Percentiles rank a stretch among this genome's conserved stretches.
These are phyloP conservation scores for Eulimnadia texana DNA, from an alignment of 1,140 invertebrate genomes.

Conservation along the genomic window DNA sequence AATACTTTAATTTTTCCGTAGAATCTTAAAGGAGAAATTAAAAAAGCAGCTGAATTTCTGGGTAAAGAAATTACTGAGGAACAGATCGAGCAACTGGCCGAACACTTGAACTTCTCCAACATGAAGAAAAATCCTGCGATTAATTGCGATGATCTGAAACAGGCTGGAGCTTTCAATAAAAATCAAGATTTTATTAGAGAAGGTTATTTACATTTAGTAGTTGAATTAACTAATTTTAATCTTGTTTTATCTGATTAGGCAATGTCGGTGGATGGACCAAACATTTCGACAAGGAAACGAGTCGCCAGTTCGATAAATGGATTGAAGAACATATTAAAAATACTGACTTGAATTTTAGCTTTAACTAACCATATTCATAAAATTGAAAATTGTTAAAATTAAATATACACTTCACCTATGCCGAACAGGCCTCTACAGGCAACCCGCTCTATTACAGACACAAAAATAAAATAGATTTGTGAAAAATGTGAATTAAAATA, in stretches of 20 bases:
- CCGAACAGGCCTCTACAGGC: no score
- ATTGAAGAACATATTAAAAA: conserved; percentile 42
- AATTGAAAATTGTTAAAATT: no score
- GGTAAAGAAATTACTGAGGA: conserved; percentile 37
- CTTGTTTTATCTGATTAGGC: conserved; percentile 29
- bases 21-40: conserved; percentile 35
- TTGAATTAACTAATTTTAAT: conserved; percentile 4
- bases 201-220: conserved; percentile 23
- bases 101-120: conserved; percentile 26
- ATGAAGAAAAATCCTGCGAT: conserved; percentile 31
- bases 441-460: no score
- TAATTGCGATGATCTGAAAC: conserved; percentile 30
- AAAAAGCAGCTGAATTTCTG: conserved; percentile 40
- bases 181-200: conserved; percentile 29
- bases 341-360: conserved; percentile 38
- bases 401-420: no score
- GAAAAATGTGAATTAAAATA: no score
- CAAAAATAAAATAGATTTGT: no score
- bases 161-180: conserved; percentile 24
- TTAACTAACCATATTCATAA: no score
- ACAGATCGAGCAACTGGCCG: conserved; percentile 18
- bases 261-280: conserved; percentile 71
- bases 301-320: conserved; percentile 55
- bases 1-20: not conserved
- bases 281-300: conserved; percentile 49